Evolutionary conservation across 2,888 invertebrate genomes (phyloP).

Genomic region (Lymantria dispar): DNA sequence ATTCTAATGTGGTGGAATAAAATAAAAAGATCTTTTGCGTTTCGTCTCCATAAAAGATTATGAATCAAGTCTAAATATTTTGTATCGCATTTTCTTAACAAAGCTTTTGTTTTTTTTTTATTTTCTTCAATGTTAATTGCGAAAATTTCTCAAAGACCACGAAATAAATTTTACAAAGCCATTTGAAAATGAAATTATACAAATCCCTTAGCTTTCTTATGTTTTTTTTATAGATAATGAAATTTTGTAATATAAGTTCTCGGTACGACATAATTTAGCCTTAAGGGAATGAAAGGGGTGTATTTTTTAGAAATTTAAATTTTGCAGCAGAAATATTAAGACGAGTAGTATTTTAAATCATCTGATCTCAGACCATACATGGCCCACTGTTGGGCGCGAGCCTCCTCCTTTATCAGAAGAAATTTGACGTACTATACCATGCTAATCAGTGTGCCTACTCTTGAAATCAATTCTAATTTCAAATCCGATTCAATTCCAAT

Average conservation of each 20-base stretch:
- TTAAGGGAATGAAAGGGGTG: not conserved
- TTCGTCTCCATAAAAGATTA: constrained; percentile 28
- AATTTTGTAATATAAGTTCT: constrained; percentile 1
- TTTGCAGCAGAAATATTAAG: not conserved
- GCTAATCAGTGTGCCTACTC: too few relatives aligned
- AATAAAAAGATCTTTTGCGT: constrained; percentile 27
- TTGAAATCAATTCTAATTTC: too few relatives aligned
- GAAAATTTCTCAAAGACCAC: constrained; percentile 14
- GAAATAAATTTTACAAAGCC: constrained; percentile 8
- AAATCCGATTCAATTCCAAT: too few relatives aligned
- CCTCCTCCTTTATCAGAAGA: too few relatives aligned
- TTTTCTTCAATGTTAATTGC: constrained; percentile 7
- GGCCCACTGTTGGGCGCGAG: too few relatives aligned
- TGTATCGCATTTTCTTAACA: constrained; percentile 19
- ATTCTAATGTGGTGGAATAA: constrained; percentile 26
- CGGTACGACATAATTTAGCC: not conserved
- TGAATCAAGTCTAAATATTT: constrained; percentile 25
- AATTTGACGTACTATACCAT: too few relatives aligned
- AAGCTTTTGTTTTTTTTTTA: constrained; percentile 23
- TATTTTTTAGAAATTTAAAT: not conserved
- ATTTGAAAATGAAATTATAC: constrained; percentile 5
- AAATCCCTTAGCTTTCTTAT: not conserved
- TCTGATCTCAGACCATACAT: too few relatives aligned
- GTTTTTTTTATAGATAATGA: constrained; percentile 1
- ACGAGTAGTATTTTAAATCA: too few relatives aligned